A percentile compares a stretch with the other conserved stretches of the same genome.
Conservation (phyloP, 2,888 invertebrate species). For the Tiliacea aurago region DNA sequence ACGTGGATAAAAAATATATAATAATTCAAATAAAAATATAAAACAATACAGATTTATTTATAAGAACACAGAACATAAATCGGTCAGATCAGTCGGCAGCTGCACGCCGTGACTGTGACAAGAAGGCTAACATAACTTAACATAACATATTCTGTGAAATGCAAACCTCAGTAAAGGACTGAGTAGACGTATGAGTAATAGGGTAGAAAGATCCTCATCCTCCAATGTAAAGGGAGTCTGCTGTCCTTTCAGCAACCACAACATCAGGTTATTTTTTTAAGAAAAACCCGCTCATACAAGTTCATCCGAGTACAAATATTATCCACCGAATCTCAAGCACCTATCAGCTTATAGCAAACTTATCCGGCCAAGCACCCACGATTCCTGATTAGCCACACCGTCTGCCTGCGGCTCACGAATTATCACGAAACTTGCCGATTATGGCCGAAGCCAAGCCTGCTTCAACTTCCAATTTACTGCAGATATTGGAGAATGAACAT, state of each 20-base stretch:
- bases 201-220: not conserved
- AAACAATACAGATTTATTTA: too few species aligned
- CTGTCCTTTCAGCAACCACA: not conserved
- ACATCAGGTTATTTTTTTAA: not conserved
- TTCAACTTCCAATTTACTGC: constrained; percentile 13
- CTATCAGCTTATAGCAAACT: constrained; percentile 32
- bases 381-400: constrained; percentile 70
- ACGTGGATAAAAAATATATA: too few species aligned
- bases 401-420: constrained; percentile 60
- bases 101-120: too few species aligned
- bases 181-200: not conserved
- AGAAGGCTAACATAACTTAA: too few species aligned
- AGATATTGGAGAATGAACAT: constrained; percentile 3
- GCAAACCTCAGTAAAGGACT: not conserved
- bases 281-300: constrained; percentile 8
- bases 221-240: not conserved
- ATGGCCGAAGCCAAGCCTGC: constrained; percentile 33
- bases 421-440: constrained; percentile 55
- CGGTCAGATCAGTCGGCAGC: too few species aligned
- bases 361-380: constrained; percentile 62
- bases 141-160: not conserved
- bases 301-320: constrained; percentile 19
- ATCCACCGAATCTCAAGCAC: constrained; percentile 40
- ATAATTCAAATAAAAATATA: too few species aligned
- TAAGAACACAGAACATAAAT: too few species aligned